Evolutionary conservation across 37 sponge, comb jelly and placozoan species (phyloP), one percentile per base, ranked within the genome.

Genomic region (Amphimedon queenslandica): DNA sequence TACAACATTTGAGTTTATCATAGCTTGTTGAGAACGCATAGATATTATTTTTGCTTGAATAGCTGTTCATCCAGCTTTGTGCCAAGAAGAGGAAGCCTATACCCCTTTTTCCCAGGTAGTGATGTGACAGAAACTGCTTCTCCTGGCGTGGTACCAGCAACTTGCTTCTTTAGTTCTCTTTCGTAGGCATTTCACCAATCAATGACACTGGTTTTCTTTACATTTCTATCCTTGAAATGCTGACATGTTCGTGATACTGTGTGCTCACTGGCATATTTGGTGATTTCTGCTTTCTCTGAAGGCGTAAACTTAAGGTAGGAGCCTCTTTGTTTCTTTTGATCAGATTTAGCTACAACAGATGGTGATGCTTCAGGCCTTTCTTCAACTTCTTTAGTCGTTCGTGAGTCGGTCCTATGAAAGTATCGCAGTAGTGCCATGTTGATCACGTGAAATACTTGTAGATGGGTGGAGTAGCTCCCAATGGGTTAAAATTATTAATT

Each of bases 91-190:
- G 13, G 53, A 13, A 47, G 53, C 13, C 53, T 13, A 18, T 18
- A 8, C 53, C 13, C 53, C 13, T 47, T 47, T 47, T 47, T 47
- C 13, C 53, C 53, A 8, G 13, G 53, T 18, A 8, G 13, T 8
- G 8, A 13, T 18, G 8, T 47, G 13, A 47, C 8, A 8, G 53
- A 13, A 47, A 47, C 8, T 13, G 13, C 38, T 63, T 29, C 10
- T 11, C 64, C 32, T 10, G 47, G 43, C 40, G 40, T 39, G 43
- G 34, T 21, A 36, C 39, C 69, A 36, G 69, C 55, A 71, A 69
- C 21, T 40, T 37, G 3, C 70, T 40, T 37, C 31, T 63, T 28
- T 23, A 63, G 10, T 63, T 63, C 64, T 20, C 24, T 28, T 63
- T 47, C 53, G 53, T 47, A 47, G 53, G 53, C 53, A 47, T 47